Base-by-base conservation (phyloP, 1,140 invertebrate genomes). In the Pogonognathellus flavescens region DNA sequence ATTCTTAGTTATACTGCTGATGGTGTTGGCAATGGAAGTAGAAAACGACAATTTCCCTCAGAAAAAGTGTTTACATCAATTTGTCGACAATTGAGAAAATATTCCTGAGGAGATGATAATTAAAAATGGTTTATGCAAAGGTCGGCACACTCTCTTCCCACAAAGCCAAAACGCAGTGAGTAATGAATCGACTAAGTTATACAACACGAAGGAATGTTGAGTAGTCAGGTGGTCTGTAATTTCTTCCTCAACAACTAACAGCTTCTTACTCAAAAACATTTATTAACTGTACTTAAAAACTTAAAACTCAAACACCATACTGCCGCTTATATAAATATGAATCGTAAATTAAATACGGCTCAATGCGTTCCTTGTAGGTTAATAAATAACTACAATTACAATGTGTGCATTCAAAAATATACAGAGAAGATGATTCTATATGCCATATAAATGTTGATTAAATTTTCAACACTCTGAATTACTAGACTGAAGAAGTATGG, bases 41-140 rank as follows among this genome's bases (percentile, higher is more conserved):
- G 49, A 76, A 76, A 41, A 50, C n/a, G 41, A 41, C 31, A 16
- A 76, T 41, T 76, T 76, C 41, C 16, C 16, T 16, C 49, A 50
- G 41, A 76, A 76, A 76, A 76, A 76, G 25, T n/a, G 0, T 31
- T 49, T n/a, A 1, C 7, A 76, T 31, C 70, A 76, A 76, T 76
- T 76, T 76, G 70, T 76, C 70, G 70, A 76, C 25, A 76, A 66
- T 66, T 66, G 22, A 66, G 62, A 66, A 66, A 66, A 66, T 66
- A 18, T 76, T 76, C 70, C 70, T 31, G 70, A 76, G 70, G 70
- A 76, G 70, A 49, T 76, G 70, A 76, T 76, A 76, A 76, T 76
- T 76, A 76, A 76, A 76, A 76, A 76, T 49, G 31, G 70, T 76
- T 76, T 76, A 76, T n/a, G n/a, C 70, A 76, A 76, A 76, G 70